Percentiles rank a stretch among this genome's conserved stretches.
Conservation (phyloP, 2,113 vertebrate genomes). For the Petromus typicus region DNA sequence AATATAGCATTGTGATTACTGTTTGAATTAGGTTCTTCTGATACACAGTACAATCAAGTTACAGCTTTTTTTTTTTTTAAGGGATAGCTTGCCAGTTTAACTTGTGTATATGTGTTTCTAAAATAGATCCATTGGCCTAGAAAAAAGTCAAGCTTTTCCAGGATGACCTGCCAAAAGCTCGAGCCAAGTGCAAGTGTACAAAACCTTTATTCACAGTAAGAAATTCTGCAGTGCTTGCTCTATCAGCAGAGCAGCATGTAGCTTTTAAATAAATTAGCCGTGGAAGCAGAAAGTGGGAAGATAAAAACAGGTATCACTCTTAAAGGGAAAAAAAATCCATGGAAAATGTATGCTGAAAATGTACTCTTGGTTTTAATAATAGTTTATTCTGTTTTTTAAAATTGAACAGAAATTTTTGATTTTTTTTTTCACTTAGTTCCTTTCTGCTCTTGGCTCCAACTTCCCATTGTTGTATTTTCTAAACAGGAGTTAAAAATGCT, state of each 20-base stretch:
- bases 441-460: background rate
- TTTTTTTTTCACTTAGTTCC: background rate
- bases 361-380: conserved; percentile 20
- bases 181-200: background rate
- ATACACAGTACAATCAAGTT: background rate
- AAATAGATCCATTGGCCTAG: background rate
- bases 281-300: background rate
- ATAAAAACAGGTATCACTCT: background rate
- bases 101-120: background rate
- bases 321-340: background rate
- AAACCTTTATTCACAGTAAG: background rate
- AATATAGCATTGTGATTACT: background rate
- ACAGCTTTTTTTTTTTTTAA: background rate
- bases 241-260: background rate
- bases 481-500: background rate
- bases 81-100: background rate
- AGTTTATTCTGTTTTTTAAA: conserved; percentile 45
- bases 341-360: conserved; percentile 28
- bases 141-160: background rate
- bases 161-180: background rate
- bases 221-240: background rate
- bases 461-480: background rate
- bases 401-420: background rate
- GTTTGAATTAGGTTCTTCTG: background rate
- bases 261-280: conserved; percentile 42